These are phyloP conservation scores for Dryobotodes eremita DNA, from an alignment of 2,888 invertebrate species.

Conservation along the genomic window DNA sequence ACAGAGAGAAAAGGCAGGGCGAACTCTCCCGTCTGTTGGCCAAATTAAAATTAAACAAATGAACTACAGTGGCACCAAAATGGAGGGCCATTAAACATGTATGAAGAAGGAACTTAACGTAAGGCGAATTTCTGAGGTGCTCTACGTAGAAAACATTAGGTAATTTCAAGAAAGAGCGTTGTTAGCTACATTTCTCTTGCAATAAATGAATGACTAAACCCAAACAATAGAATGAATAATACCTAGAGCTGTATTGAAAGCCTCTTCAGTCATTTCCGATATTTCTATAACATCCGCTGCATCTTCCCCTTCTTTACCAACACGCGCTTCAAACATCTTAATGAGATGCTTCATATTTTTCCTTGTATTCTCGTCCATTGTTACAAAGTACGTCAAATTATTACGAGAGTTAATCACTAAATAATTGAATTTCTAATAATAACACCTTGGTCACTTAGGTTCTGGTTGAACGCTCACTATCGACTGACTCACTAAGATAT, in stretches of 20 bases:
- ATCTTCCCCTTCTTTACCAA: slow-evolving; percentile 71
- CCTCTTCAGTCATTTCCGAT: slow-evolving; percentile 66
- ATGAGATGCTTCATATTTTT: slow-evolving; percentile 83
- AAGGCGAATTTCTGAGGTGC: slow-evolving; percentile 14
- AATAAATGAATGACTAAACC: slow-evolving; percentile 16
- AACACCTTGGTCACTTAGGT: slow-evolving; percentile 48
- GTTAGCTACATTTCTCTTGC: not conserved
- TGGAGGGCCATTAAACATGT: slow-evolving; percentile 43
- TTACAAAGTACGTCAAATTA: slow-evolving; percentile 44
- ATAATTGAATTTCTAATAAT: slow-evolving; percentile 37
- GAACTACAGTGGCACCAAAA: slow-evolving; percentile 21
- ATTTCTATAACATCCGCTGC: slow-evolving; percentile 70
- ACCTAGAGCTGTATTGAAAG: slow-evolving; percentile 72
- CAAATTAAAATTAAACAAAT: slow-evolving; percentile 29
- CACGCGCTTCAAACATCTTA: slow-evolving; percentile 83
- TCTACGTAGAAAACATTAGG: not conserved
- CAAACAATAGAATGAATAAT: slow-evolving; percentile 37
- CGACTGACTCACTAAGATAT: slow-evolving; percentile 79
- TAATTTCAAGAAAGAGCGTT: slow-evolving; percentile 16
- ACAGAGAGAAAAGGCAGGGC: not conserved
- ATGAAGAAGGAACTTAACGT: slow-evolving; percentile 36
- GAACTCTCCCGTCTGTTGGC: not conserved
- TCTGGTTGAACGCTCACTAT: slow-evolving; percentile 75
- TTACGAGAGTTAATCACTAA: slow-evolving; percentile 41
- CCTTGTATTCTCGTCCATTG: slow-evolving; percentile 74